Conservation (phyloP, 2,888 invertebrate genomes). For the Nephrotoma guestfalica region DNA sequence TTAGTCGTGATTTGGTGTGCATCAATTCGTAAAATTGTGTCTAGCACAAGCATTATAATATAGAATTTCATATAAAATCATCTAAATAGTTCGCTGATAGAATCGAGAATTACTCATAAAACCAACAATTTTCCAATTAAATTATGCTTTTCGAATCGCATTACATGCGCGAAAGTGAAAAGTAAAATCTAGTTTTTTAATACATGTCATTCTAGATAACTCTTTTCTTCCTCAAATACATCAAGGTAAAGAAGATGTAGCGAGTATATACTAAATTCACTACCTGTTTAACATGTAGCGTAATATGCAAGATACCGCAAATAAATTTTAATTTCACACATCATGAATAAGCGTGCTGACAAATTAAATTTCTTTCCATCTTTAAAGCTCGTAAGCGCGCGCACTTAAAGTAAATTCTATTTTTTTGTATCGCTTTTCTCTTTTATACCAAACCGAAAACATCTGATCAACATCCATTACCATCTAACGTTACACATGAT, state of each 20-base stretch:
- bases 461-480: not conserved
- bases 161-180: not conserved
- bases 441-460: not conserved
- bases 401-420: not conserved
- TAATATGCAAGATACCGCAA: not conserved
- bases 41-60: too few species aligned
- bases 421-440: not conserved
- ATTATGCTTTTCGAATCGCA: not conserved
- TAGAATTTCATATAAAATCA: too few species aligned
- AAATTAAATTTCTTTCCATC: not conserved
- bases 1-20: too few species aligned
- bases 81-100: not conserved
- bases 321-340: not conserved
- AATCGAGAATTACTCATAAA: not conserved
- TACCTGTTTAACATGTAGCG: not conserved
- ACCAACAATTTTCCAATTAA: not conserved
- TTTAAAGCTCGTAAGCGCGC: not conserved
- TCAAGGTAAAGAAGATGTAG: too few species aligned
- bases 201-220: not conserved
- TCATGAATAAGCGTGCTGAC: not conserved
- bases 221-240: not conserved
- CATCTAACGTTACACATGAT: not conserved
- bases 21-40: too few species aligned
- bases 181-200: not conserved
- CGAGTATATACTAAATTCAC: not conserved